Base-by-base conservation (phyloP, 2,888 invertebrate genomes). In the Panzeria rudis region DNA sequence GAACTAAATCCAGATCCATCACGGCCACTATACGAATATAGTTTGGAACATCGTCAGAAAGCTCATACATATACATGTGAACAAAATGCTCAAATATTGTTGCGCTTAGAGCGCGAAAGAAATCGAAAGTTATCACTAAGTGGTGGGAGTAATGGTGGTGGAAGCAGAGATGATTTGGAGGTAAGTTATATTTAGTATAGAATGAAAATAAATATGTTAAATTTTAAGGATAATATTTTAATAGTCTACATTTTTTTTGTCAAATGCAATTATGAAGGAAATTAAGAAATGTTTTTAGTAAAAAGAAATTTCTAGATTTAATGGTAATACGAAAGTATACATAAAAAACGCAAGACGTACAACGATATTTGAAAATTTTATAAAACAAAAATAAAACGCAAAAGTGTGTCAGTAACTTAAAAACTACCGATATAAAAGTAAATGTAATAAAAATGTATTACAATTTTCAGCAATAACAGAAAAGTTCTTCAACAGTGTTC, bases 31-130 rank as follows among this genome's bases (percentile, higher is more conserved):
- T 92, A 91, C 87, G 93, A 93, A 86, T 93, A 92, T 87, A 93
- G 93, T 87, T 88, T 94, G 88, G 94, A 94, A 89, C 89, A 92
- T 13, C 91, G 92, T 50, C 91, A 90, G 77, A 92, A 91, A 87
- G 91, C 93, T 72, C 93, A 93, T 88, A 93, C 93, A 44, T 93
- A 93, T 88, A 93, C 91, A 78, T 93, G 93, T 89, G 94, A 94
- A 87, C 93, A 93, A 87, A 93, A 93, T 87, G 93, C 93, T 86
- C 93, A 93, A 89, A 92, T 93, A 87, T 90, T 93, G 87, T 91
- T 93, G 89, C 90, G 93, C 88, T 88, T 93, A 87, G 93, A 92
- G 89, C 91, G 92, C 83, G 93, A 93, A 78, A 91, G 92, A 44
- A 89, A 90, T 89, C 89, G 91, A 69, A 92, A 90, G 88, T 88